These are phyloP conservation scores for Brassicogethes aeneus DNA, from an alignment of 2,888 invertebrate genomes.

Conservation along the genomic window DNA sequence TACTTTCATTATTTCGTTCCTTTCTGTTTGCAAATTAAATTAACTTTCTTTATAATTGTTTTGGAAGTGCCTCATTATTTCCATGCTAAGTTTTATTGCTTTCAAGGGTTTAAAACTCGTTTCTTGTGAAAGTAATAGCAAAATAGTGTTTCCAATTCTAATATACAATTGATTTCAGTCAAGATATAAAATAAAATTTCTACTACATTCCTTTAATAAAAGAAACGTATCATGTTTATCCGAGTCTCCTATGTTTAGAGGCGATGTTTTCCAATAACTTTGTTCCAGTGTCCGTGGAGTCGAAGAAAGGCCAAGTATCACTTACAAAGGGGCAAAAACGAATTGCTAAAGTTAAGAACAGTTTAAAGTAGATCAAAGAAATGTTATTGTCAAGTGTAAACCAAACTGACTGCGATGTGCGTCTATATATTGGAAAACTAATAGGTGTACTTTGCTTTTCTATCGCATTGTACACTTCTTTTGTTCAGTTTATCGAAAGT, in stretches of 20 bases:
- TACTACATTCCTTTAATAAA: constrained; percentile 14
- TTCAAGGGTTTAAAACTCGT: no score
- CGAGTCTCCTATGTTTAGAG: constrained; percentile 10
- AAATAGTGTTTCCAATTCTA: no score
- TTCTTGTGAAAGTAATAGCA: no score
- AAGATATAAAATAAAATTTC: no score
- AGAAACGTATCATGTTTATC: constrained; percentile 14
- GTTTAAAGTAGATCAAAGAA: constrained; percentile 14
- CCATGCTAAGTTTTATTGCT: no score
- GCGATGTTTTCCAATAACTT: constrained; percentile 5
- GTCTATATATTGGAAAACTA: constrained; percentile 6
- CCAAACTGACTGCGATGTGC: constrained; percentile 1
- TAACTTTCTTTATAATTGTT: not conserved
- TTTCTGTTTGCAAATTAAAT: not conserved
- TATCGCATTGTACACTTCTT: not conserved
- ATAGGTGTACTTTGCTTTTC: constrained; percentile 2
- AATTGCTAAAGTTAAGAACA: constrained; percentile 11
- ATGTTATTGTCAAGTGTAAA: constrained; percentile 6
- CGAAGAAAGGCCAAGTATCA: constrained; percentile 9
- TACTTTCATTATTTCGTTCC: not conserved
- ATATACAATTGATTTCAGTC: no score
- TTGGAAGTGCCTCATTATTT: no score
- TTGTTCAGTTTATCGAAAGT: not conserved
- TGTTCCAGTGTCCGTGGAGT: not conserved
- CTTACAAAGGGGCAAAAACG: constrained; percentile 8